A percentile compares a stretch with the other conserved stretches of the same genome.
phyloP scores from a whole-genome alignment of 2,888 invertebrate species.

The Acanthosepion pharaonis region DNA sequence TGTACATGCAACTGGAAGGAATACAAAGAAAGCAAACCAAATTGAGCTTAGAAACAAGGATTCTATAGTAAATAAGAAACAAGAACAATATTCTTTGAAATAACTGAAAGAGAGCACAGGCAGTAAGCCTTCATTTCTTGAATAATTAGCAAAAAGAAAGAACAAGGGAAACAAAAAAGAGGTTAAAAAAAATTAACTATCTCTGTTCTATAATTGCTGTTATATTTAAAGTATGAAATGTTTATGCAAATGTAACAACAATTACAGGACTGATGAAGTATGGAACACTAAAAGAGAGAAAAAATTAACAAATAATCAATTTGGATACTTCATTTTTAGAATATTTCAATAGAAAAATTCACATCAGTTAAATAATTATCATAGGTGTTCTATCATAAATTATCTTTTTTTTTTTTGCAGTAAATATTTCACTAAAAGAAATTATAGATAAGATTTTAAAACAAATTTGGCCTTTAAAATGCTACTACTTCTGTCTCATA shows the following conservation, averaged over 20 bases:
- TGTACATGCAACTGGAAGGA: neutral
- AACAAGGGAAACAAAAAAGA: neutral
- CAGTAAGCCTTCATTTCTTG: neutral
- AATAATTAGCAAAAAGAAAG: neutral
- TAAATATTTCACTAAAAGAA: neutral
- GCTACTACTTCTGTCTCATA: neutral
- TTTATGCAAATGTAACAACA: neutral
- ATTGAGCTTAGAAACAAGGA: conserved; percentile 3
- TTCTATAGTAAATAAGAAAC: neutral
- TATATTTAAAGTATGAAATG: too few relatives aligned
- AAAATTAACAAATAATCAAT: neutral
- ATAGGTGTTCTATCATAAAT: neutral
- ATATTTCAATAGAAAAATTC: neutral
- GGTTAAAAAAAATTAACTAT: too few relatives aligned
- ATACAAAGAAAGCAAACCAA: neutral
- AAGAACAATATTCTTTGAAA: neutral
- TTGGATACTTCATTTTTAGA: neutral
- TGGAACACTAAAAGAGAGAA: neutral
- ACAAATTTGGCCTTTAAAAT: neutral
- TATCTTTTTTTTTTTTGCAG: neutral
- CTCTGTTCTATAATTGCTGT: too few relatives aligned
- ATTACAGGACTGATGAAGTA: neutral
- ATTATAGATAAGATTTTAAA: neutral
- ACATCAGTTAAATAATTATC: too few relatives aligned
- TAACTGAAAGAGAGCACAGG: neutral